These are phyloP conservation scores for Heterotis niloticus DNA, from an alignment of 2,113 vertebrate genomes.

Conservation along the genomic window DNA sequence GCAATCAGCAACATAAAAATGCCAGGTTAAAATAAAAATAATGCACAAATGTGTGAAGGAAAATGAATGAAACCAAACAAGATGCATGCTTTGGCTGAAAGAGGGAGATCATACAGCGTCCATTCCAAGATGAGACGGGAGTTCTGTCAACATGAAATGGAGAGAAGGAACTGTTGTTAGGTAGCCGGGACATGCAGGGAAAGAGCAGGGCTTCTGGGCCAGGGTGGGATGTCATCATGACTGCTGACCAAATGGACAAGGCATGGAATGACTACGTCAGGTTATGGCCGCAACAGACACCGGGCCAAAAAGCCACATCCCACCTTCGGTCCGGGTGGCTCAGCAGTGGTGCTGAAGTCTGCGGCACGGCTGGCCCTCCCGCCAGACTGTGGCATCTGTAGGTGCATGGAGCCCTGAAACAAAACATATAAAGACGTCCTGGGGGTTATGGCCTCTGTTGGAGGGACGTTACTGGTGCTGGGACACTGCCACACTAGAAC, in stretches of 20 bases:
- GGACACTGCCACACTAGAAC: not conserved
- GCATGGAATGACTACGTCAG: constrained; percentile 39
- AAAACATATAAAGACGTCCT: constrained; percentile 57
- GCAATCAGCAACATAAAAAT: not conserved
- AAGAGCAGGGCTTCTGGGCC: constrained; percentile 42
- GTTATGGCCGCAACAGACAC: constrained; percentile 38
- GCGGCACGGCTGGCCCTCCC: constrained; percentile 85
- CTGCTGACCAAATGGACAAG: constrained; percentile 36
- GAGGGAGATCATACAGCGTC: not conserved
- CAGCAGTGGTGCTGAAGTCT: constrained; percentile 73
- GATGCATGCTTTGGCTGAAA: not conserved
- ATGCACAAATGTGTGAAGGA: not conserved
- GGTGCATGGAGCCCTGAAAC: constrained; percentile 69
- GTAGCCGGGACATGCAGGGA: constrained; percentile 33
- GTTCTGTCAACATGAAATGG: not conserved
- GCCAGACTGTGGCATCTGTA: constrained; percentile 79
- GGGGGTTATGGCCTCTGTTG: constrained; percentile 38
- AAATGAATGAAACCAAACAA: constrained; percentile 5
- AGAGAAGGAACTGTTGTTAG: not conserved
- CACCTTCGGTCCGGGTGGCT: constrained; percentile 88
- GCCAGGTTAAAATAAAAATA: not conserved
- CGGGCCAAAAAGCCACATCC: constrained; percentile 61
- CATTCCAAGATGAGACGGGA: not conserved
- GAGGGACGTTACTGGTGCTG: not conserved
- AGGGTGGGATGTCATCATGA: constrained; percentile 6